Conservation (phyloP, 2,888 invertebrate species). For the Metallyticus violacea region DNA sequence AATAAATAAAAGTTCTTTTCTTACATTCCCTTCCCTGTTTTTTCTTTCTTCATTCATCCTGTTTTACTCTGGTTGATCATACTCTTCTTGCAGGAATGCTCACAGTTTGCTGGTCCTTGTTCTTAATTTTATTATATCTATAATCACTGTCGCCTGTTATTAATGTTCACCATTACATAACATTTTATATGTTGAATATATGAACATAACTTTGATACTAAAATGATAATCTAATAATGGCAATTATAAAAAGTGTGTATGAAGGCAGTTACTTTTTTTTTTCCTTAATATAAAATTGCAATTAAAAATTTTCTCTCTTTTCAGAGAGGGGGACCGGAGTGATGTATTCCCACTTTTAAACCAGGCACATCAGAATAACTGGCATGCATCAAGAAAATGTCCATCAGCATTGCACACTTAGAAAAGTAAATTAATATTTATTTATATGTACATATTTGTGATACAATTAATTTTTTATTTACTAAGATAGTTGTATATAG, state of each 20-base stretch:
- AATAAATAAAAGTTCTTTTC: no score
- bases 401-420: neutral
- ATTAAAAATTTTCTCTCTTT: neutral
- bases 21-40: no score
- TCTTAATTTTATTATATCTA: neutral
- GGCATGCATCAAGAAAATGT: neutral
- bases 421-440: neutral
- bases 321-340: conserved; percentile 26
- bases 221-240: neutral
- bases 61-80: no score
- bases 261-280: neutral
- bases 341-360: neutral
- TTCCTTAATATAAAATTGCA: neutral
- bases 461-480: neutral
- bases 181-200: neutral
- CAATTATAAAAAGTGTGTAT: neutral
- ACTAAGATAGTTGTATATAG: no score
- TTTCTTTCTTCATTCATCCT: no score
- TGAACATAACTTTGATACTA: neutral
- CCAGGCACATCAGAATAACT: neutral
- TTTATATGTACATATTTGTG: neutral
- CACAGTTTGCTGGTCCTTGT: no score
- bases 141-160: neutral
- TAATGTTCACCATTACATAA: neutral
- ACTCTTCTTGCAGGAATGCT: no score